Percentiles rank a stretch among this genome's conserved stretches.
Evolutionary conservation across 2,888 invertebrate genomes (phyloP).

Genomic region (Aquatica leii): DNA sequence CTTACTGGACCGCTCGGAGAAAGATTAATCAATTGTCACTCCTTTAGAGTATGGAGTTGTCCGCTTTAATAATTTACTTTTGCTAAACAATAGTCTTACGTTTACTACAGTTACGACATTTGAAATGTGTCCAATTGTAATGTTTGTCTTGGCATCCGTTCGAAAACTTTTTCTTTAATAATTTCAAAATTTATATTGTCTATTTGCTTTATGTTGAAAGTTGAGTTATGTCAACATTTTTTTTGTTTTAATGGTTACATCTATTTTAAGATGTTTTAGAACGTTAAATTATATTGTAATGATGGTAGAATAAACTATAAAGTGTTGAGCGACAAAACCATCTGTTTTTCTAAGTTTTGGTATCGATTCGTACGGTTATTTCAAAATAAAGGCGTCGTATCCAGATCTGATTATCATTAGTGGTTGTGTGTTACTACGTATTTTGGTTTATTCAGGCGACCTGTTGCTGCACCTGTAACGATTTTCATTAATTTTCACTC

Average conservation of each 20-base stretch:
- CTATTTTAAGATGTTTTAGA: constrained; percentile 1
- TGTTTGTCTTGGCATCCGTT: constrained; percentile 3
- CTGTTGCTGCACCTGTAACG: neutral
- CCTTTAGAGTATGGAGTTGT: no score
- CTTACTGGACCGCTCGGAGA: no score
- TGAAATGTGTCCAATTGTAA: constrained; percentile 1
- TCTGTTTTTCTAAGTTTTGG: neutral
- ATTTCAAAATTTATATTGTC: neutral
- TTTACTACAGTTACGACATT: neutral
- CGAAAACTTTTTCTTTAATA: neutral
- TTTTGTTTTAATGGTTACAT: neutral
- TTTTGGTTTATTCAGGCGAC: constrained; percentile 7
- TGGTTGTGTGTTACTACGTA: constrained; percentile 5
- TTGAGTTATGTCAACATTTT: neutral
- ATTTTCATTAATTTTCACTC: neutral
- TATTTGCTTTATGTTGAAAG: constrained; percentile 1
- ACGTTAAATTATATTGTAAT: neutral
- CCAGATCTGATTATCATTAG: constrained; percentile 7
- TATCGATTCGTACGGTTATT: constrained; percentile 3
- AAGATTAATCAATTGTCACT: no score
- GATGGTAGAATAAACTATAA: neutral
- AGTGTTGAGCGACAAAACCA: no score
- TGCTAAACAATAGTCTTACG: no score
- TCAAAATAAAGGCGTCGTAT: neutral
- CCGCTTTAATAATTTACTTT: no score